These are phyloP conservation scores for Eupristina koningsbergeri DNA, from an alignment of 1,140 invertebrate genomes.

Conservation along the genomic window DNA sequence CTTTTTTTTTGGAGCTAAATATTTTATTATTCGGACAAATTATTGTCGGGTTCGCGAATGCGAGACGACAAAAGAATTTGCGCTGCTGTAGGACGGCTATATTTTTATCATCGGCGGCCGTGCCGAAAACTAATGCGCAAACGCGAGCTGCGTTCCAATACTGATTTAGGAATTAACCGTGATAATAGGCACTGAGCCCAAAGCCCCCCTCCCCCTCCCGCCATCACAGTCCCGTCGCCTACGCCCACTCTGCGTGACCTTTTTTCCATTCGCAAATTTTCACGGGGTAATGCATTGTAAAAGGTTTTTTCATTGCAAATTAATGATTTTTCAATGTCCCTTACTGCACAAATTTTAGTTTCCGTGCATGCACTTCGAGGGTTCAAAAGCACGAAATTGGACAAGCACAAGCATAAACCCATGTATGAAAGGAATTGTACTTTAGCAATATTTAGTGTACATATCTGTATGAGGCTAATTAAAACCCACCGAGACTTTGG, in stretches of 20 bases:
- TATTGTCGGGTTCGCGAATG: slow-evolving; percentile 21
- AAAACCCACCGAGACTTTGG: no score
- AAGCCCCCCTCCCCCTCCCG: no score
- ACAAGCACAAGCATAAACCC: no score
- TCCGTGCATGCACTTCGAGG: no score
- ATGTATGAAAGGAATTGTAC: not conserved
- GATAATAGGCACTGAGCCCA: not conserved
- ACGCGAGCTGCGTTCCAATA: not conserved
- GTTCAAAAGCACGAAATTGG: no score
- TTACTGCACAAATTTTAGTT: no score
- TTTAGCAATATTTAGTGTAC: no score
- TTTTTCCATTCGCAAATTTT: not conserved
- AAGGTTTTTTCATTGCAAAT: no score
- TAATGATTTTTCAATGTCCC: no score
- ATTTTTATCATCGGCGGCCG: slow-evolving; percentile 5
- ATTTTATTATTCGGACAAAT: slow-evolving; percentile 41
- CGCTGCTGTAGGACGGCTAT: slow-evolving; percentile 13
- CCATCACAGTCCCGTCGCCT: no score
- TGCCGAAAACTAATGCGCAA: slow-evolving; percentile 1
- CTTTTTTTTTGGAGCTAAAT: slow-evolving; percentile 19
- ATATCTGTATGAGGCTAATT: no score
- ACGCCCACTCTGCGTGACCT: not conserved
- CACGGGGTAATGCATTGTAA: not conserved
- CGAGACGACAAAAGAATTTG: slow-evolving; percentile 41
- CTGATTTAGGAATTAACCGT: not conserved